A percentile compares a stretch with the other conserved stretches of the same genome.
These are phyloP conservation scores for Merluccius polli DNA, from an alignment of 2,797 vertebrate genomes.

Conservation along the genomic window DNA sequence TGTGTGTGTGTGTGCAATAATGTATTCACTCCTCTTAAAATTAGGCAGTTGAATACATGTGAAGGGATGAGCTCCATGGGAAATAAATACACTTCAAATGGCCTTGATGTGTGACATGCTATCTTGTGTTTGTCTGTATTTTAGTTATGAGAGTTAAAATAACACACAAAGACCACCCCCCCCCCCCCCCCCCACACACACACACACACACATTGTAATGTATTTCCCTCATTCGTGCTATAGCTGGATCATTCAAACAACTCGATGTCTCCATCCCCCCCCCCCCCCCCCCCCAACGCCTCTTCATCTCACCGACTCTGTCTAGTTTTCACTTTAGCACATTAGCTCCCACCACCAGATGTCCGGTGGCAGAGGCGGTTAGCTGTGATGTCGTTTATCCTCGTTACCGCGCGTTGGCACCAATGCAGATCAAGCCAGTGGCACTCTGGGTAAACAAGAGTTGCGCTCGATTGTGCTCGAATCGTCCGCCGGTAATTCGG, in stretches of 20 bases:
- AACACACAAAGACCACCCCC: not conserved
- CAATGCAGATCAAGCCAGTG: constrained; percentile 24
- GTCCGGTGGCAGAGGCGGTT: constrained; percentile 30
- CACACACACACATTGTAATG: not conserved
- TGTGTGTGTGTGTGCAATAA: not conserved
- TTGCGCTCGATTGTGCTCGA: constrained; percentile 37
- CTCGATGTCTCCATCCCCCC: not conserved
- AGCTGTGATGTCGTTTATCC: constrained; percentile 46
- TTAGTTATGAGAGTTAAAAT: not conserved
- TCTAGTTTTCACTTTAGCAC: not conserved
- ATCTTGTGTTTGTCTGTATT: not conserved
- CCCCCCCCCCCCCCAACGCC: not conserved
- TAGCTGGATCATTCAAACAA: not conserved
- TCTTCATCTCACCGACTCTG: not conserved
- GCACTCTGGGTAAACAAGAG: constrained; percentile 44
- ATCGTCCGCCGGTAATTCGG: not conserved
- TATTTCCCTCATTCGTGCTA: not conserved
- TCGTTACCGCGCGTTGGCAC: constrained; percentile 46
- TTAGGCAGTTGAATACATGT: not conserved
- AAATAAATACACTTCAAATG: too few relatives aligned
- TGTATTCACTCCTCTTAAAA: not conserved
- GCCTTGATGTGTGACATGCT: not conserved
- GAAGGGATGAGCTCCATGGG: not conserved
- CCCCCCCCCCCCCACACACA: too few relatives aligned
- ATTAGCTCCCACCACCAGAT: constrained; percentile 24